Evolutionary conservation across 2,797 vertebrate species (phyloP), one percentile per base, ranked within the genome.

Genomic region (Pseudomugil tenellus): DNA sequence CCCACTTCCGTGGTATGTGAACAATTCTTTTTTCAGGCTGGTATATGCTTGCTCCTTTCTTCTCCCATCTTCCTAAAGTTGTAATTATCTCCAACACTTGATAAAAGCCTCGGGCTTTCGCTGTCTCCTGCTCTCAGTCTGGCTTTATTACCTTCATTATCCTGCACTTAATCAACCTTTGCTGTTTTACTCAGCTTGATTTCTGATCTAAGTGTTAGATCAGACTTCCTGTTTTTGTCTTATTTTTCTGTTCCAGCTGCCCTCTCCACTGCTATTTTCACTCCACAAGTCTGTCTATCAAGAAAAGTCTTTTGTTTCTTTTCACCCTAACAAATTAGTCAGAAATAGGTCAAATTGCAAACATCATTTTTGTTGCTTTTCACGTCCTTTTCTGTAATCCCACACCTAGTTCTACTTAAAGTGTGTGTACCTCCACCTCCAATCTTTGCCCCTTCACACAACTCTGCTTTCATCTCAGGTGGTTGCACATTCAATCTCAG

Each of bases 71-170:
- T 88, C 52, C 64, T 61, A 54, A 58, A 64, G 0, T 61, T 71
- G 72, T 81, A 87, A 84, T 89, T 86, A 85, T 82, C 66, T 77
- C 63, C 60, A 61, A 55, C 74, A 78, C 80, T 84, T 79, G 66
- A 83, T 81, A 78, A 85, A 81, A 65, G 72, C 77, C 56, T 31
- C 34, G 4, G 67, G 69, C 72, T 73, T 66, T 58, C 53, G n/a
- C 52, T 49, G 8, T 29, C 64, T 74, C 43, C 37, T 52, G 53
- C 52, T 81, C 53, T 83, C 79, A 70, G 61, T 81, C 81, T 89
- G 23, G 3, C 63, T 85, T 81, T 79, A 87, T 87, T 78, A 67
- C 76, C 77, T 51, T 80, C 55, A 26, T 84, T 78, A 76, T 85
- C 86, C 75, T 80, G 57, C 73, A 74, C 76, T 82, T 81, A 77